Conservation (phyloP, 1,140 invertebrate species). For the Gonioctena quinquepunctata region DNA sequence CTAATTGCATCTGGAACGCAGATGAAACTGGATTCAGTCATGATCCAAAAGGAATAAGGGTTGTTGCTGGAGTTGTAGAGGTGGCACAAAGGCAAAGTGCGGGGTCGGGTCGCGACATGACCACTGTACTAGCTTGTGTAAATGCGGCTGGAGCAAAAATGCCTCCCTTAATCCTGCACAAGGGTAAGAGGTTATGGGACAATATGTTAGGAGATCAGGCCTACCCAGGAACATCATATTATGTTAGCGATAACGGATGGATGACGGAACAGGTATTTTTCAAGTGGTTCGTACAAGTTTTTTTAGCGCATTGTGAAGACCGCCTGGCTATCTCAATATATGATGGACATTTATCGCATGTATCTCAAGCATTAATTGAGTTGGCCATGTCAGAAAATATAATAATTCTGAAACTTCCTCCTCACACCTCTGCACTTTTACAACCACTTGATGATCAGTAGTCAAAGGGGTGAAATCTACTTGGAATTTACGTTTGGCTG, state of each 20-base stretch:
- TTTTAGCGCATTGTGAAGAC: slow-evolving; percentile 30
- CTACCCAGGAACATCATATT: slow-evolving; percentile 46
- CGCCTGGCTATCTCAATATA: slow-evolving; percentile 46
- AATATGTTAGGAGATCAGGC: slow-evolving; percentile 23
- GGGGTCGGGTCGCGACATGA: slow-evolving; percentile 48
- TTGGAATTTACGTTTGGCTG: too few species aligned
- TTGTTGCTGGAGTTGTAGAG: slow-evolving; percentile 36
- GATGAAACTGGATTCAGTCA: neutral
- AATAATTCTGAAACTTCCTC: slow-evolving; percentile 46
- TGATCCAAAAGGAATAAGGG: slow-evolving; percentile 33
- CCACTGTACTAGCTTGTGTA: slow-evolving; percentile 46
- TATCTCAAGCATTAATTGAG: slow-evolving; percentile 41
- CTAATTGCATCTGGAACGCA: neutral
- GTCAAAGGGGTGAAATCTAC: too few species aligned
- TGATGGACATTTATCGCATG: slow-evolving; percentile 50
- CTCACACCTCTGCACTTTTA: slow-evolving; percentile 47
- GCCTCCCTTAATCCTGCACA: slow-evolving; percentile 51
- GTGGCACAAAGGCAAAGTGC: slow-evolving; percentile 40
- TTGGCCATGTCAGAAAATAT: slow-evolving; percentile 43
- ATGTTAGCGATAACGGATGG: slow-evolving; percentile 47
- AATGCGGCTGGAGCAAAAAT: slow-evolving; percentile 48
- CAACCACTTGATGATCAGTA: slow-evolving; percentile 49
- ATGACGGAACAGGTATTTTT: slow-evolving; percentile 38
- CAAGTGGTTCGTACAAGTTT: slow-evolving; percentile 47
- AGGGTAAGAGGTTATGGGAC: slow-evolving; percentile 36